Conservation (phyloP, 1,140 invertebrate genomes). For the Conopomorpha cramerella region DNA sequence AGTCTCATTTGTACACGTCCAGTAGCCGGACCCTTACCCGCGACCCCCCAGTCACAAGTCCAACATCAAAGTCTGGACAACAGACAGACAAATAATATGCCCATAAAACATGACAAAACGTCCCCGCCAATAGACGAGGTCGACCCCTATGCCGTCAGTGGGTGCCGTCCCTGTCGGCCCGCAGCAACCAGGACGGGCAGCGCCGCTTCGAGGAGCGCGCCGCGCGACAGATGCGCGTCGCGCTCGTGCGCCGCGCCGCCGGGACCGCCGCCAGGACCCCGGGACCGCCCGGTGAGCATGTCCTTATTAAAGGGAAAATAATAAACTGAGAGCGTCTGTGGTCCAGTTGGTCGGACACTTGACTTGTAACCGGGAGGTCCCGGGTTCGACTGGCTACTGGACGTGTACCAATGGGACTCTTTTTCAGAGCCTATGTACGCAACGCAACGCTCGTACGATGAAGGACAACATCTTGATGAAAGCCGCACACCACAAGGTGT, state of each 20-base stretch:
- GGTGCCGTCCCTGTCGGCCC: conserved; percentile 71
- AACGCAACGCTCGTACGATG: too few species aligned
- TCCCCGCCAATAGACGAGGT: conserved; percentile 12
- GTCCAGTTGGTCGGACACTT: too few species aligned
- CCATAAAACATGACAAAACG: not conserved
- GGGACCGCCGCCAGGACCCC: conserved; percentile 11
- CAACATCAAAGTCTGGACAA: too few species aligned
- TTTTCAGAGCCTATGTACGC: conserved; percentile 6
- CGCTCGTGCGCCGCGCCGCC: conserved; percentile 56
- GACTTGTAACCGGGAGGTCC: too few species aligned
- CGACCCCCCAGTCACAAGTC: too few species aligned
- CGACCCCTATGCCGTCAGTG: conserved; percentile 63
- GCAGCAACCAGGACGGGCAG: conserved; percentile 85
- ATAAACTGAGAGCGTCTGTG: too few species aligned
- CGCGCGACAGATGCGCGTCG: conserved; percentile 67
- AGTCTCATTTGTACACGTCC: too few species aligned
- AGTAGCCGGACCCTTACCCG: too few species aligned
- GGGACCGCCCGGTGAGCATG: conserved; percentile 21
- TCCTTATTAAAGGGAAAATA: not conserved
- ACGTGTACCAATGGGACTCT: not conserved
- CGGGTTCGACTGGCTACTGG: too few species aligned
- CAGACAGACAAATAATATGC: not conserved
- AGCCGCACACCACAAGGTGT: too few species aligned
- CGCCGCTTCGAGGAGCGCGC: conserved; percentile 78
- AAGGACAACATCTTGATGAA: too few species aligned